These are phyloP conservation scores for Myotis lucifugus DNA, from an alignment of 2,113 vertebrate species.

Conservation along the genomic window DNA sequence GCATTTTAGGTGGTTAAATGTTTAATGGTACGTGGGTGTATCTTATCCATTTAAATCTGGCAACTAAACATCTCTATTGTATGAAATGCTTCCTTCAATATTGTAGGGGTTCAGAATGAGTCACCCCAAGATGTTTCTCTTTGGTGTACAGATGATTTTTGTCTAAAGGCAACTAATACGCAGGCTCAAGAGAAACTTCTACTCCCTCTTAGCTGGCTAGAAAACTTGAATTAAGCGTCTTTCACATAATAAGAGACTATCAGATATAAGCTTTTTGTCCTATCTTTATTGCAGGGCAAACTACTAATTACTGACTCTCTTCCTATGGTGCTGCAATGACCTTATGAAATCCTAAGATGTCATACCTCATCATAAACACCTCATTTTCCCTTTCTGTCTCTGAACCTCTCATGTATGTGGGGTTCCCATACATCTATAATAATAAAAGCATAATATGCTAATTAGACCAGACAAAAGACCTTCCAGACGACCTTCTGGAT, in stretches of 20 bases:
- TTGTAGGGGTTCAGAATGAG: neutral
- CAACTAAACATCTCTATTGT: conserved; percentile 51
- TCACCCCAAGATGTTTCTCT: neutral
- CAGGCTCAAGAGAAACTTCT: neutral
- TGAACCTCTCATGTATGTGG: neutral
- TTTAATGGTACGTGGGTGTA: neutral
- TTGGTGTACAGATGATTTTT: neutral
- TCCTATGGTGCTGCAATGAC: neutral
- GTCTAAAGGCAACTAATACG: neutral
- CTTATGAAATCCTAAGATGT: neutral
- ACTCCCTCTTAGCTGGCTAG: neutral
- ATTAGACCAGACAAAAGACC: no score
- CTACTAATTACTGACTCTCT: neutral
- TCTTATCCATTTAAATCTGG: conserved; percentile 59
- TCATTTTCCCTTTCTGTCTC: neutral
- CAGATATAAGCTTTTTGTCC: neutral
- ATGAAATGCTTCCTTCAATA: neutral
- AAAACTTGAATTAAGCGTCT: neutral
- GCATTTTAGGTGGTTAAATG: conserved; percentile 66
- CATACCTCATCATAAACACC: neutral
- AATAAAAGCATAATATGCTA: no score
- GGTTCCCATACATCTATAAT: no score
- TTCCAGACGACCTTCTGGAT: no score
- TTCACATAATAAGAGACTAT: neutral
- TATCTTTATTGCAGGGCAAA: neutral